Base-by-base conservation (phyloP, 2,113 vertebrate genomes). In the Bubalus kerabau region DNA sequence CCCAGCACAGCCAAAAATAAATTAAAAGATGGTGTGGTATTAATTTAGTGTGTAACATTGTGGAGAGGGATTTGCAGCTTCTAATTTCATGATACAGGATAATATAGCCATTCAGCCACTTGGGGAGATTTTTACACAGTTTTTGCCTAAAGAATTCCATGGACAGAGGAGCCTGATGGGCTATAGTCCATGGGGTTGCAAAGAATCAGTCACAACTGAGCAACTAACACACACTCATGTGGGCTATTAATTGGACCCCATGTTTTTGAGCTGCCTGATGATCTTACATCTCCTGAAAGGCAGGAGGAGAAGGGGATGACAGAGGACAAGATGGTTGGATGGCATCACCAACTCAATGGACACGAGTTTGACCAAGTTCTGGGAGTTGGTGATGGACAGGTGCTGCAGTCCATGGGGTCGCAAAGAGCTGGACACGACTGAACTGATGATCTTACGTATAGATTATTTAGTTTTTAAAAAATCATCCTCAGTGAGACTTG, bases 201-300 rank as follows among this genome's bases (percentile, higher is more conserved):
- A 40, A 40, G 19, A 71, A 21, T 36, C 64, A 71, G n/a, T 71
- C n/a, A 23, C 64, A 71, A 36, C n/a, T 71, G 67, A 71, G n/a
- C 67, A 40, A 71, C 67, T 40, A 36, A 71, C n/a, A 71, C 10
- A 71, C 67, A 40, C n/a, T 23, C 17, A 12, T 71, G 10, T 57
- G 52, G 62, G 4, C 24, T 57, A 12, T 93, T 96, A 56, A 62
- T 83, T 67, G 59, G 59, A 40, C 12, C 36, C 36, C 36, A 24
- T 76, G 59, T n/a, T 76, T 96, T 96, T 87, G 83, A 96, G 74
- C 26, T 43, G 59, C n/a, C 59, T 76, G 92, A n/a, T 74, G 71
- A 74, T 59, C 89, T 56, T 83, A 9, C 7, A 15, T 52, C 64
- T 67, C 62, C 32, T 71, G 64, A 71, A 40, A 71, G n/a, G 67